Percentiles rank a stretch among this genome's conserved stretches.
Conservation (phyloP, 1,140 invertebrate genomes). For the Tribolium madens region DNA sequence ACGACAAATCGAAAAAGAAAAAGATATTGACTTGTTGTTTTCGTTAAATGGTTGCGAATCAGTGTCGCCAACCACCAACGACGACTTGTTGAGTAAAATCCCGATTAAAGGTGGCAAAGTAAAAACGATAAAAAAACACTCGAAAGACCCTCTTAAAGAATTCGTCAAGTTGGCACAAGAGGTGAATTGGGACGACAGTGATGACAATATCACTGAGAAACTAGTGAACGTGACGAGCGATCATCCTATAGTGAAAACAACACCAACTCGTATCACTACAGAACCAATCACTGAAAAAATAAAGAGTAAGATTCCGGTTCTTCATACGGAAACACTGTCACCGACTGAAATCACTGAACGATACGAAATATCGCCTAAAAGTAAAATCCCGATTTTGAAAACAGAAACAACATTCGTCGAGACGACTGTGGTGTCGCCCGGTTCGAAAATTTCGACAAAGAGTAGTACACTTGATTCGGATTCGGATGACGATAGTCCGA, state of each 20-base stretch:
- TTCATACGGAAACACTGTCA: constrained; percentile 38
- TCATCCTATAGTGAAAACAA: constrained; percentile 66
- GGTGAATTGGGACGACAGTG: constrained; percentile 67
- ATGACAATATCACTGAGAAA: constrained; percentile 64
- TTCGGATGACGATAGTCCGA: constrained; percentile 62
- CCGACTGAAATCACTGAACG: constrained; percentile 41
- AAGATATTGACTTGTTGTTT: constrained; percentile 46
- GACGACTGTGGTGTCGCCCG: constrained; percentile 56
- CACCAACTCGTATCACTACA: constrained; percentile 58
- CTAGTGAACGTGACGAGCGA: no score
- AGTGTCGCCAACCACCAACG: constrained; percentile 52
- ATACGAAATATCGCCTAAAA: constrained; percentile 57
- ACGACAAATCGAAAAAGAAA: constrained; percentile 55
- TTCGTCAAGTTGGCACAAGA: constrained; percentile 63
- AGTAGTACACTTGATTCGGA: constrained; percentile 63
- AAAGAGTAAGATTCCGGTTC: constrained; percentile 60
- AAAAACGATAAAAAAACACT: constrained; percentile 66
- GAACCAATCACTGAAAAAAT: constrained; percentile 50
- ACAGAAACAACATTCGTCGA: constrained; percentile 60
- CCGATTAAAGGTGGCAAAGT: constrained; percentile 62
- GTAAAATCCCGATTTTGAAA: constrained; percentile 67
- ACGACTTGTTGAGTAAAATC: constrained; percentile 62
- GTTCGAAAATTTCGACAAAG: constrained; percentile 60
- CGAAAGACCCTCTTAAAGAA: constrained; percentile 65
- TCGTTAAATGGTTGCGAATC: constrained; percentile 1